Evolutionary conservation across 2,888 invertebrate genomes (phyloP), one percentile per base, ranked within the genome.

Genomic region (Drosophila birchii): DNA sequence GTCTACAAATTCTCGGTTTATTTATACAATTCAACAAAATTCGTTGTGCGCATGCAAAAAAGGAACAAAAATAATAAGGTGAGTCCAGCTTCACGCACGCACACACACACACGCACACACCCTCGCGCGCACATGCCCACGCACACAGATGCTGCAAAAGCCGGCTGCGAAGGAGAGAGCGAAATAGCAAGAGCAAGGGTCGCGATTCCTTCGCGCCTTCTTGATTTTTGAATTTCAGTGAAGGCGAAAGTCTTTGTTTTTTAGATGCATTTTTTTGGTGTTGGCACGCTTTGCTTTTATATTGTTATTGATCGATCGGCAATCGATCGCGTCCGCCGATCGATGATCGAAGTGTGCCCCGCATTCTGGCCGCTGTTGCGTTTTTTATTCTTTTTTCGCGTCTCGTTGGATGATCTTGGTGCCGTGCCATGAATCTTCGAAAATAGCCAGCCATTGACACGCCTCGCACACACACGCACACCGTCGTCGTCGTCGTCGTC

Each of bases 361-460:
- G 69, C 66, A 66, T 68, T 64, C 60, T 60, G 59, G 18, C n/a
- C 32, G 41, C 20, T 51, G 57, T 32, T 36, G 16, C 16, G 56
- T 44, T 34, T 60, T 41, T 41, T 59, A 18, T 32, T 18, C 44
- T 39, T 16, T 18, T 63, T 63, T 29, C 32, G 29, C 34, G 54
- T 63, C 39, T 39, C 64, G 23, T 62, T 61, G 61, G 64, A 56
- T 68, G 90, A 81, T 90, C 90, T 91, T 90, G 91, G 91, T 86
- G 80, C 78, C 77, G 84, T 91, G 91, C 91, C 91, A 91, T 89
- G 78, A 51, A 36, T 41, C 43, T 66, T 84, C 88, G 75, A 91
- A 91, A 91, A 91, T 91, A 91, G 90, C 76, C 89, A 85, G 87
- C 86, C 84, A 88, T 83, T 83, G 83, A 83, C 82, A 86, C 70